Percentiles rank a stretch among this genome's conserved stretches.
Conservation (phyloP, 1,140 invertebrate genomes). For the Drosophila melanogaster region DNA sequence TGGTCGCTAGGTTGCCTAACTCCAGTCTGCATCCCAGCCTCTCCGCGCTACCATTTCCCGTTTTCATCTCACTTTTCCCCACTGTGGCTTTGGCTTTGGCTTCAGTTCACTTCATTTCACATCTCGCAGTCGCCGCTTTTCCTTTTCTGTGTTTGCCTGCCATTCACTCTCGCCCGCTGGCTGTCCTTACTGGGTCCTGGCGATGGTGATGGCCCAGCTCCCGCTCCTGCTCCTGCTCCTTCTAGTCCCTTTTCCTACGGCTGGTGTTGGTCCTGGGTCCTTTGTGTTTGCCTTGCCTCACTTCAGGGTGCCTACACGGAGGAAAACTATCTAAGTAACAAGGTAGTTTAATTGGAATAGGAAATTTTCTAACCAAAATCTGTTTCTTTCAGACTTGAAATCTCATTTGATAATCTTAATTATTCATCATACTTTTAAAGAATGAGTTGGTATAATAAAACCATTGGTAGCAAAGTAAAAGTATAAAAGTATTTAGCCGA, state of each 20-base stretch:
- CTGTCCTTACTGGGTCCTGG: constrained; percentile 55
- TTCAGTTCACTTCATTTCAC: constrained; percentile 67
- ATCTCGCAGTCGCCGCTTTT: constrained; percentile 49
- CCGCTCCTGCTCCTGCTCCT: constrained; percentile 16
- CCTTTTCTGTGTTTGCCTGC: constrained; percentile 61
- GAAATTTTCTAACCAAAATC: too few species aligned
- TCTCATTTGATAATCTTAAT: background rate
- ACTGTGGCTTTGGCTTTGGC: constrained; percentile 47
- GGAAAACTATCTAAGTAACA: background rate
- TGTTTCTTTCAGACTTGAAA: background rate
- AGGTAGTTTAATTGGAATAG: too few species aligned
- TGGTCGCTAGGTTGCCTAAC: constrained; percentile 66
- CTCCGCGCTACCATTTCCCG: background rate
- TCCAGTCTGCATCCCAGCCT: constrained; percentile 16
- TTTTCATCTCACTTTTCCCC: constrained; percentile 26
- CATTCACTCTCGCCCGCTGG: constrained; percentile 64
- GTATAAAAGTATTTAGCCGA: too few species aligned
- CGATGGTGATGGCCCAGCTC: constrained; percentile 8
- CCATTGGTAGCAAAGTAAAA: too few species aligned
- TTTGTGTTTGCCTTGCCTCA: constrained; percentile 51
- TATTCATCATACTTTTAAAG: too few species aligned
- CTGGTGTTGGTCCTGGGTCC: constrained; percentile 43
- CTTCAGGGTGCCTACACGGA: constrained; percentile 30
- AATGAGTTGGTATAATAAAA: too few species aligned
- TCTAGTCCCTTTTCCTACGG: constrained; percentile 17